Conservation (phyloP, 2,888 invertebrate genomes). For the Adelognathus sp. region DNA sequence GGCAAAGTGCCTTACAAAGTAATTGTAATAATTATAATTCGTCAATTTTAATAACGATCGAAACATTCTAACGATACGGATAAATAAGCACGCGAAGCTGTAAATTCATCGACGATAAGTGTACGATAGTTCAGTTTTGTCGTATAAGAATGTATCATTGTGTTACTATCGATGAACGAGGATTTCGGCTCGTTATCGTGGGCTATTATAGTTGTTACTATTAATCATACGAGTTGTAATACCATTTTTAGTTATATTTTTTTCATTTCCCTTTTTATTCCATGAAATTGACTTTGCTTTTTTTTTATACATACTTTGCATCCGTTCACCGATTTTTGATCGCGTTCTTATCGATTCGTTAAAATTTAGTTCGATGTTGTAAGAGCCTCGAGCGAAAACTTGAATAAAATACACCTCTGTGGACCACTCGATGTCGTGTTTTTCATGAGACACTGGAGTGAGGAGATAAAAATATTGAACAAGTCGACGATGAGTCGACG, state of each 20-base stretch:
- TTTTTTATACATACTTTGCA: constrained; percentile 18
- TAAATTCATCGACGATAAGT: constrained; percentile 15
- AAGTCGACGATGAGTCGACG: not conserved
- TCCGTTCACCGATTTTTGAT: constrained; percentile 25
- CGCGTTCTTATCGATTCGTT: constrained; percentile 31
- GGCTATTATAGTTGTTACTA: constrained; percentile 13
- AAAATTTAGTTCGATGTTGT: constrained; percentile 50
- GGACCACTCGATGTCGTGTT: constrained; percentile 42
- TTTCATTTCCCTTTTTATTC: constrained; percentile 20
- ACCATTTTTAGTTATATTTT: not conserved
- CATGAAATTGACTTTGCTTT: not conserved
- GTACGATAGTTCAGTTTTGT: constrained; percentile 11
- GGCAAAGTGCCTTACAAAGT: constrained; percentile 24
- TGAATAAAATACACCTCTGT: constrained; percentile 54
- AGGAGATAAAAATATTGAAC: not conserved
- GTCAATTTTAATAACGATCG: not conserved
- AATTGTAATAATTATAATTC: not conserved
- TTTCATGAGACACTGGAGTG: not conserved
- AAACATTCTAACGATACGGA: constrained; percentile 8
- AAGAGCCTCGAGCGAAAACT: constrained; percentile 27
- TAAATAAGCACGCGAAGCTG: constrained; percentile 24
- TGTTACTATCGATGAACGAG: constrained; percentile 22
- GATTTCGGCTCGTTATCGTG: constrained; percentile 25
- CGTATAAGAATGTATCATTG: constrained; percentile 1
- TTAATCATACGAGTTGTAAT: not conserved